Evolutionary conservation across 2,113 vertebrate genomes (phyloP).

Genomic region (Parus major): DNA sequence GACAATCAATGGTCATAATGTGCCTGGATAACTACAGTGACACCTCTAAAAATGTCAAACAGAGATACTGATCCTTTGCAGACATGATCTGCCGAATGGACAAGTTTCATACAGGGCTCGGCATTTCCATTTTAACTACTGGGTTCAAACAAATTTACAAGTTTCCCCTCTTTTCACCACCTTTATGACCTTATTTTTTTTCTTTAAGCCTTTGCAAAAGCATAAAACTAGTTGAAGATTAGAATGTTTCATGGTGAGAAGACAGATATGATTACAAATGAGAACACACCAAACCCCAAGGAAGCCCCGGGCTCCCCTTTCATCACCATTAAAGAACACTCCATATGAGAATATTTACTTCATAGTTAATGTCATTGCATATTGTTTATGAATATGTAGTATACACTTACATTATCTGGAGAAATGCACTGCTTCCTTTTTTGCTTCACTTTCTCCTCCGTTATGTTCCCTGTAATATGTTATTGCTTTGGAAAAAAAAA

Average conservation of each 20-base stretch:
- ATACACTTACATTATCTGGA: neutral
- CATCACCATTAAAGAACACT: neutral
- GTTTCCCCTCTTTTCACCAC: neutral
- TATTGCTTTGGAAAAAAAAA: neutral
- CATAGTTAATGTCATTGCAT: neutral
- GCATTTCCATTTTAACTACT: constrained; percentile 15
- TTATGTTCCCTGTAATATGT: neutral
- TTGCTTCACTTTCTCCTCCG: neutral
- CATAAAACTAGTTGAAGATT: constrained; percentile 15
- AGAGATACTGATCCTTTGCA: constrained; percentile 6
- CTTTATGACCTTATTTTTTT: neutral
- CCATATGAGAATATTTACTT: neutral
- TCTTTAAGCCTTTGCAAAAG: constrained; percentile 28
- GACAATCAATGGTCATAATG: neutral
- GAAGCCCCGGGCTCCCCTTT: neutral
- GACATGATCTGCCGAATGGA: neutral
- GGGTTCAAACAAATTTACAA: neutral
- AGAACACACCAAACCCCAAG: neutral
- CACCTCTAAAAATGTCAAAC: constrained; percentile 24
- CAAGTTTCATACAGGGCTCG: neutral
- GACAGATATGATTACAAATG: constrained; percentile 41
- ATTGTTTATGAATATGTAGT: constrained; percentile 15
- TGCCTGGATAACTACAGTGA: constrained; percentile 13
- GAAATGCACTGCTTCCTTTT: constrained; percentile 14
- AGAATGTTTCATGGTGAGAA: constrained; percentile 1